Conservation (phyloP, 1,140 invertebrate species). For the Drosophila orena region DNA sequence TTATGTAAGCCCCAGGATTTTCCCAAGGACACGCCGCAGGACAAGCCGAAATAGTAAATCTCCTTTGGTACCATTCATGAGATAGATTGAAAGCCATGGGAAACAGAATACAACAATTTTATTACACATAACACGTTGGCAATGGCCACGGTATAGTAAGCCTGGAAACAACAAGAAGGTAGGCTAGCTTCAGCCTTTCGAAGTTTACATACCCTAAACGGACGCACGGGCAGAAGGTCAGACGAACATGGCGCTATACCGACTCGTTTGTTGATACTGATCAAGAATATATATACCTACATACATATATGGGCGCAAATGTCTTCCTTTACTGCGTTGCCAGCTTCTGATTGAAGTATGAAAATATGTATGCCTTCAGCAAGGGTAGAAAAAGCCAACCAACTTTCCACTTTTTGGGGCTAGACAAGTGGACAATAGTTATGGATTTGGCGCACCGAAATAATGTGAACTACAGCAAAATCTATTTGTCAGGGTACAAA, state of each 20-base stretch:
- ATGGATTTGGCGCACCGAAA: constrained; percentile 49
- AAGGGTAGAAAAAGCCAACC: constrained; percentile 22
- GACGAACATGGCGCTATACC: too few relatives aligned
- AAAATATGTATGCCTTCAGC: constrained; percentile 18
- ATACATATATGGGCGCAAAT: too few relatives aligned
- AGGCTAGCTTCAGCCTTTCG: too few relatives aligned
- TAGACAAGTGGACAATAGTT: constrained; percentile 64
- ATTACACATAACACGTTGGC: constrained; percentile 42
- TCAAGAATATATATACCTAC: too few relatives aligned
- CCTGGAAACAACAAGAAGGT: constrained; percentile 15
- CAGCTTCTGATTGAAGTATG: too few relatives aligned
- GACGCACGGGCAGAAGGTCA: too few relatives aligned
- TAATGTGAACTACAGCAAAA: constrained; percentile 16
- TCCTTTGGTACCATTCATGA: constrained; percentile 12
- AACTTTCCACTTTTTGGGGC: constrained; percentile 41
- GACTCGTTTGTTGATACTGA: too few relatives aligned
- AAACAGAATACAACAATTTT: constrained; percentile 55
- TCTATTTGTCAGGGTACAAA: constrained; percentile 12
- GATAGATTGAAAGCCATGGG: constrained; percentile 21
- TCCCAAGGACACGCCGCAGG: constrained; percentile 60
- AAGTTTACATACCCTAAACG: too few relatives aligned
- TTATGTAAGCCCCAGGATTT: constrained; percentile 62
- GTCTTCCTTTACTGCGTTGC: too few relatives aligned
- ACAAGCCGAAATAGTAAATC: constrained; percentile 51
- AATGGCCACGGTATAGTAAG: constrained; percentile 48